Evolutionary conservation across 2,113 vertebrate species (phyloP).

Genomic region (Stigmatopora argus): DNA sequence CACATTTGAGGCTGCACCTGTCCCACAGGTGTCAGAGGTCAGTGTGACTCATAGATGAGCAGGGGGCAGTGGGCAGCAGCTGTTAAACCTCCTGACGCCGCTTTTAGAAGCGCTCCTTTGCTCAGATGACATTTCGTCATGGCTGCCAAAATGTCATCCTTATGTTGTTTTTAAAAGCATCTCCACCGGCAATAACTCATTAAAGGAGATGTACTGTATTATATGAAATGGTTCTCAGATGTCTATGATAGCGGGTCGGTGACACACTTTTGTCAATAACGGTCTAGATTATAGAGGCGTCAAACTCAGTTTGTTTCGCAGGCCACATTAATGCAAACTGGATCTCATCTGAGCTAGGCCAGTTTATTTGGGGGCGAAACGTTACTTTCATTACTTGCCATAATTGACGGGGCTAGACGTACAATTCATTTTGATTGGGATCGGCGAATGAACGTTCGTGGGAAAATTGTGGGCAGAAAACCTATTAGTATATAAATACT

Average conservation of each 20-base stretch:
- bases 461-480: no score
- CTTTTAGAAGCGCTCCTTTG: conserved; percentile 61
- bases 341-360: no score
- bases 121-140: conserved; percentile 47
- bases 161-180: conserved; percentile 56
- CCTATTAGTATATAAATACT: no score
- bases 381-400: no score
- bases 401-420: no score
- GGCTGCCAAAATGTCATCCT: conserved; percentile 33
- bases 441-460: no score
- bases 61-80: conserved; percentile 54
- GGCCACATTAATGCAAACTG: no score
- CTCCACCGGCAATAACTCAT: conserved; percentile 45
- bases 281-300: no score
- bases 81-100: conserved; percentile 48
- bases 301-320: no score
- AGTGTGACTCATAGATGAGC: conserved; percentile 49
- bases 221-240: background rate
- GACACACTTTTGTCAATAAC: no score
- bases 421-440: no score
- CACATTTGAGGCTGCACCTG: conserved; percentile 56
- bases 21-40: conserved; percentile 54
- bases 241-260: background rate
- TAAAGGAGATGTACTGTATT: background rate
- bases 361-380: no score